These are phyloP conservation scores for Pocillopora meandrina DNA, from an alignment of 92 coral and sea anemone species.

Conservation along the genomic window DNA sequence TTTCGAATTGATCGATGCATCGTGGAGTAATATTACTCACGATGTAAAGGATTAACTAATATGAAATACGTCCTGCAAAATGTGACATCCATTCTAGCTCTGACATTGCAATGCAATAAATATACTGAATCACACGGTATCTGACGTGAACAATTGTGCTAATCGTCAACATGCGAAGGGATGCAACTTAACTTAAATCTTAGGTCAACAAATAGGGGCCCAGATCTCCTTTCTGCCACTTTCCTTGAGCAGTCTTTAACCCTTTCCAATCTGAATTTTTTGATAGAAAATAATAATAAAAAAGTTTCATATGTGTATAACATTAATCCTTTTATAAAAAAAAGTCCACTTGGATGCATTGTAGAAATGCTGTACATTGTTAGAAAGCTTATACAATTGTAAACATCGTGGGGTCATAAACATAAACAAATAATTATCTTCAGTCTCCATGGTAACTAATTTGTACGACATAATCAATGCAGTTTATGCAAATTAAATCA, in stretches of 20 bases:
- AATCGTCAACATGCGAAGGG: too few species aligned
- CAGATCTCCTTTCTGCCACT: too few species aligned
- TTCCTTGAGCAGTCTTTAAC: not conserved
- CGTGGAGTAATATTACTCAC: too few species aligned
- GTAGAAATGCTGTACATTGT: not conserved
- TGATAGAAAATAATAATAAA: not conserved
- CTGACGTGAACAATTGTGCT: too few species aligned
- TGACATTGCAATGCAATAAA: too few species aligned
- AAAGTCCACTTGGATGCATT: conserved; percentile 29
- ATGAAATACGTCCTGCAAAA: too few species aligned
- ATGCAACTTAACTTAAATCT: too few species aligned
- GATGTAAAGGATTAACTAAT: too few species aligned
- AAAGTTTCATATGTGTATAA: not conserved
- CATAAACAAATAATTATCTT: conserved; percentile 11
- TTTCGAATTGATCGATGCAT: too few species aligned
- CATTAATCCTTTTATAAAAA: not conserved
- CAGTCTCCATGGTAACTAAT: conserved; percentile 27
- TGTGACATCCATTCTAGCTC: too few species aligned
- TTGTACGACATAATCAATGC: not conserved
- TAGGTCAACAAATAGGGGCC: too few species aligned
- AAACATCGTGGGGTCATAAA: not conserved
- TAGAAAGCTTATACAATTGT: not conserved
- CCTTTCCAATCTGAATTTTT: conserved; percentile 11
- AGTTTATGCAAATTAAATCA: conserved; percentile 27
- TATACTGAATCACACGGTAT: too few species aligned